Evolutionary conservation across 2,888 invertebrate genomes (phyloP).

Genomic region (Halocaridina rubra): DNA sequence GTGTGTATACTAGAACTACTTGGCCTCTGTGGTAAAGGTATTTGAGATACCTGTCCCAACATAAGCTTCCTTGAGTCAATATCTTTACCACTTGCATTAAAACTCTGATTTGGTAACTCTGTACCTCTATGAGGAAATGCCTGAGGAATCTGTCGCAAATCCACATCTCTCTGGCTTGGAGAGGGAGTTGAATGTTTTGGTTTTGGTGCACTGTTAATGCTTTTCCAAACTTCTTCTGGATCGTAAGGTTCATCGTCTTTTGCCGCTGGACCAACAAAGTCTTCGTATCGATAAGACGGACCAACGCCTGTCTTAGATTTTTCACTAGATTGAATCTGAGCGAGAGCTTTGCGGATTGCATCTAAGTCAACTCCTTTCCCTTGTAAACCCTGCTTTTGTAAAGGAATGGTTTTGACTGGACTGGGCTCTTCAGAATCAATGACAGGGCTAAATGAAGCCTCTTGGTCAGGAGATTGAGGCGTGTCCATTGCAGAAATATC

Average conservation of each 20-base stretch:
- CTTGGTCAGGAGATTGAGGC: conserved; percentile 55
- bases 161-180: conserved; percentile 10
- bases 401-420: conserved; percentile 38
- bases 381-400: conserved; percentile 32
- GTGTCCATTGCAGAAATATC: conserved; percentile 22
- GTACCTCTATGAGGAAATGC: background rate
- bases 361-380: conserved; percentile 47
- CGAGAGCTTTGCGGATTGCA: conserved; percentile 43
- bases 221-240: conserved; percentile 59
- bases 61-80: background rate
- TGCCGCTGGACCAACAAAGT: conserved; percentile 55
- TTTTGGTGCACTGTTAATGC: background rate
- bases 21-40: conserved; percentile 6
- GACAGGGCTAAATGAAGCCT: conserved; percentile 26
- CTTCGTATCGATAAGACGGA: conserved; percentile 56
- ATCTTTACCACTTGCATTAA: background rate
- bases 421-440: conserved; percentile 19
- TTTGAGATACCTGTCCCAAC: background rate
- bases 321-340: conserved; percentile 37
- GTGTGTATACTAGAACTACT: background rate
- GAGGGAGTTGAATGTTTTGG: background rate
- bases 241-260: conserved; percentile 48
- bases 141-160: conserved; percentile 28
- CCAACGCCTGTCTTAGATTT: background rate
- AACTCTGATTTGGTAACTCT: background rate